Conservation (phyloP, 2,888 invertebrate species). For the Trichacis sp. region DNA sequence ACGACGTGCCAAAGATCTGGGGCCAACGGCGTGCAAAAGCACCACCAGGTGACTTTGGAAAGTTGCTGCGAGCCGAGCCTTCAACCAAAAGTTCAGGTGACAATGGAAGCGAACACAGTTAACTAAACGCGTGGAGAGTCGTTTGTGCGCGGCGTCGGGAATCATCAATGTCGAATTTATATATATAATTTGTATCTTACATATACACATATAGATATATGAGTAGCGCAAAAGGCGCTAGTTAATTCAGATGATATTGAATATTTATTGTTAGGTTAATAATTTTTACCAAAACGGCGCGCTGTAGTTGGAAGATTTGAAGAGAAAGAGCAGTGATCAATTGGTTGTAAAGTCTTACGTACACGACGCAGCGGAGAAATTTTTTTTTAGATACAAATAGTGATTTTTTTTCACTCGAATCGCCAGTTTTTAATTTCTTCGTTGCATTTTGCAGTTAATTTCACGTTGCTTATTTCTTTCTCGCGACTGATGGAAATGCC, state of each 20-base stretch:
- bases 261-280: constrained; percentile 67
- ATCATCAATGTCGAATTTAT: constrained; percentile 48
- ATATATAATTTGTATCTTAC: constrained; percentile 58
- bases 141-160: background rate
- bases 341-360: background rate
- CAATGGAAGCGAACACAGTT: constrained; percentile 53
- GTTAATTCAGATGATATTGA: constrained; percentile 53
- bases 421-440: background rate
- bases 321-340: background rate
- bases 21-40: constrained; percentile 34
- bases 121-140: constrained; percentile 52
- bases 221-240: constrained; percentile 43
- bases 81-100: constrained; percentile 43
- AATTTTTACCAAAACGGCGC: constrained; percentile 61
- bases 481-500: background rate
- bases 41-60: constrained; percentile 47
- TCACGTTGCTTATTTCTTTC: background rate
- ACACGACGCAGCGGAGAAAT: background rate
- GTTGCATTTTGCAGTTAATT: constrained; percentile 1
- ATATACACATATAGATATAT: constrained; percentile 48
- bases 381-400: no score
- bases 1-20: constrained; percentile 45
- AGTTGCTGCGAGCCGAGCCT: constrained; percentile 54
- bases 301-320: constrained; percentile 30
- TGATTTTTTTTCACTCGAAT: background rate